These are phyloP conservation scores for Pogonocherus hispidulus DNA, from an alignment of 2,888 invertebrate species.

Conservation along the genomic window DNA sequence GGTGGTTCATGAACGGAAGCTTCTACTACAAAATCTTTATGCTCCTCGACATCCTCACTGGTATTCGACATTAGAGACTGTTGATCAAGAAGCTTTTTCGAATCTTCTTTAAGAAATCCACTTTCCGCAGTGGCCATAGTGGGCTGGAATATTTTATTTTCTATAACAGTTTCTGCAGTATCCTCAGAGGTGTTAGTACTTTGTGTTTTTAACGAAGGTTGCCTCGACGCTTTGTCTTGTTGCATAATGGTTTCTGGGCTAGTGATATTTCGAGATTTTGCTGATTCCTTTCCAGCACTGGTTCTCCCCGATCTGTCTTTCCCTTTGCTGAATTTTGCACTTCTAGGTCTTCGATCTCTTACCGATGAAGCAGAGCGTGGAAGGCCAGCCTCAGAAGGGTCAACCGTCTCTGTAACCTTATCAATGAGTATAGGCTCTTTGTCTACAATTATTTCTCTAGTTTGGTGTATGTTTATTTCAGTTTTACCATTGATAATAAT, in stretches of 20 bases:
- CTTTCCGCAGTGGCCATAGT: background rate
- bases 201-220: conserved; percentile 43
- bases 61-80: conserved; percentile 61
- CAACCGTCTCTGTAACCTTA: conserved; percentile 7
- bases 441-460: conserved; percentile 56
- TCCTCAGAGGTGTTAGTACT: conserved; percentile 57
- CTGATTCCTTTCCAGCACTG: conserved; percentile 35
- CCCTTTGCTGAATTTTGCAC: conserved; percentile 56
- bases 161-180: conserved; percentile 48
- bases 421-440: conserved; percentile 33
- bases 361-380: conserved; percentile 28
- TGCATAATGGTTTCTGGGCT: conserved; percentile 36
- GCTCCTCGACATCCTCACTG: conserved; percentile 63
- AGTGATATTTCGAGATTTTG: conserved; percentile 26
- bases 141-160: conserved; percentile 31
- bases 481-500: conserved; percentile 61
- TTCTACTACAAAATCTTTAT: conserved; percentile 63
- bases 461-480: conserved; percentile 61
- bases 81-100: conserved; percentile 50
- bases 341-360: conserved; percentile 58
- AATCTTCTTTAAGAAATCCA: conserved; percentile 13
- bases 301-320: conserved; percentile 50
- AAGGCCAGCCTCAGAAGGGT: background rate
- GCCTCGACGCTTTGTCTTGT: conserved; percentile 18
- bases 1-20: conserved; percentile 66